Percentiles rank a stretch among this genome's conserved stretches.
Conservation (phyloP, 2,888 invertebrate genomes). For the Athetis lepigone region DNA sequence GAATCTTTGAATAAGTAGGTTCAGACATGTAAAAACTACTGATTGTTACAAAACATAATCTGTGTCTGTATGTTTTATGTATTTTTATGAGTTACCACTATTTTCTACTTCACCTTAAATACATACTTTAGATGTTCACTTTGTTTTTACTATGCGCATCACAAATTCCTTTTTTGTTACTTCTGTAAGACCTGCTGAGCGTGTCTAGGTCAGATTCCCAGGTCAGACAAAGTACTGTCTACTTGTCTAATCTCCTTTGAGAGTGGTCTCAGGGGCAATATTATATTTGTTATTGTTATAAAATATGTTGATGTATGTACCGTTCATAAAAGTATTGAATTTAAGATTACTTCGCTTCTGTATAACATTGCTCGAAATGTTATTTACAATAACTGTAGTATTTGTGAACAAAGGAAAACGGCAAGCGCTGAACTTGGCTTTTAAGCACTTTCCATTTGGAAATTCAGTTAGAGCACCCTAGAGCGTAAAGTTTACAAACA, state of each 20-base stretch:
- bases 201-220: neutral
- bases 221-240: too few species aligned
- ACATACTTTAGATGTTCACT: neutral
- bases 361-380: neutral
- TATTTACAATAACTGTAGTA: neutral
- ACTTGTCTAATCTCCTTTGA: too few species aligned
- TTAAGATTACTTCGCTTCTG: conserved; percentile 17
- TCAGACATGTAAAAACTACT: too few species aligned
- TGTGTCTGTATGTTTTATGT: neutral
- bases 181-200: neutral
- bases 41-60: too few species aligned
- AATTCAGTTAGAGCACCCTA: neutral
- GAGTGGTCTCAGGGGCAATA: too few species aligned
- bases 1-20: neutral
- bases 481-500: too few species aligned
- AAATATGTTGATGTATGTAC: neutral
- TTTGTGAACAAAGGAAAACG: neutral
- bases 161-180: too few species aligned
- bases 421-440: neutral
- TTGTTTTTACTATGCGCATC: neutral
- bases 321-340: neutral
- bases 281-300: neutral
- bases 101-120: neutral
- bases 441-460: neutral
- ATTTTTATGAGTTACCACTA: neutral